These are phyloP conservation scores for Callyntrura sp. DNA, from an alignment of 2,888 invertebrate species.

Conservation along the genomic window DNA sequence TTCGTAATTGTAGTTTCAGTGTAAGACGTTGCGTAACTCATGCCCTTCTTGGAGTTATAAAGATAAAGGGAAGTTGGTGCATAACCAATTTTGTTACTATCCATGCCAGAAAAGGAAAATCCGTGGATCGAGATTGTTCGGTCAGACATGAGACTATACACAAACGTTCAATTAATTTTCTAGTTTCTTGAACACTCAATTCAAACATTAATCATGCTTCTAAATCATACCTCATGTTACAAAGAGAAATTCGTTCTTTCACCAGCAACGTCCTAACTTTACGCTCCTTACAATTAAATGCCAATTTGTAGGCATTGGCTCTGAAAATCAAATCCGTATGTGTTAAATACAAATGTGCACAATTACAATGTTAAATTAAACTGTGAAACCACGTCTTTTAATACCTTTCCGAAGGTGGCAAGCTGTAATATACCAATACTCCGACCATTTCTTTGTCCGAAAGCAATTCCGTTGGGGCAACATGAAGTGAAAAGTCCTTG, in stretches of 20 bases:
- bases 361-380: too few relatives aligned
- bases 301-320: constrained; percentile 78
- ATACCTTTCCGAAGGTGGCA: constrained; percentile 81
- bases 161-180: too few relatives aligned
- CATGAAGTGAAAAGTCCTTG: constrained; percentile 81
- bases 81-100: constrained; percentile 79
- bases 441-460: constrained; percentile 81
- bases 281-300: constrained; percentile 79
- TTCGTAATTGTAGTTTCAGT: constrained; percentile 76
- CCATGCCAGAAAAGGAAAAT: constrained; percentile 80
- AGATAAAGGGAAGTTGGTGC: constrained; percentile 80
- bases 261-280: constrained; percentile 77
- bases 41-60: constrained; percentile 80
- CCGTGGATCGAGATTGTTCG: constrained; percentile 79
- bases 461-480: constrained; percentile 80
- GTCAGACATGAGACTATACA: constrained; percentile 79
- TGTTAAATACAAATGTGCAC: too few relatives aligned
- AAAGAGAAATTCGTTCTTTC: constrained; percentile 77
- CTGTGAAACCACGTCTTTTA: too few relatives aligned
- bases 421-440: constrained; percentile 81
- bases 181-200: too few relatives aligned
- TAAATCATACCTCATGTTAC: constrained; percentile 81
- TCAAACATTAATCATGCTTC: background rate
- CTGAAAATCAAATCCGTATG: too few relatives aligned
- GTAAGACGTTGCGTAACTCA: constrained; percentile 80